Percentiles rank a stretch among this genome's conserved stretches.
phyloP scores from a whole-genome alignment of 2,113 vertebrate species.

The Brachypodius melanocephalos region DNA sequence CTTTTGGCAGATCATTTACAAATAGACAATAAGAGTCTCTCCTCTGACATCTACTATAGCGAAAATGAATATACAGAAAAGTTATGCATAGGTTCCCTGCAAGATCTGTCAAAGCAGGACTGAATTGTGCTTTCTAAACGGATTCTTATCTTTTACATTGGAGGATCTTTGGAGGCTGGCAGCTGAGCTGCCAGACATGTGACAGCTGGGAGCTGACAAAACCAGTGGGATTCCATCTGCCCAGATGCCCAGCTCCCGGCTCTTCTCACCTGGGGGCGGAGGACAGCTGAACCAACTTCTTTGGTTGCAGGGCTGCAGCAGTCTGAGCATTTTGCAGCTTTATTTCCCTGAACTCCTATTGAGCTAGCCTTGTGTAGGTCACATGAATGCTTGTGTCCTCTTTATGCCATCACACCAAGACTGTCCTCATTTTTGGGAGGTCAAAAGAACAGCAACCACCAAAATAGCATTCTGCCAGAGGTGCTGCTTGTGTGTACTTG shows the following conservation, averaged over 20 bases:
- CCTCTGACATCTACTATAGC: background rate
- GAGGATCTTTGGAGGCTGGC: background rate
- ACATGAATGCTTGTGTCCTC: background rate
- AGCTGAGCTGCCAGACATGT: background rate
- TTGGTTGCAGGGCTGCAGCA: background rate
- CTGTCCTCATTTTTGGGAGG: rapidly evolving
- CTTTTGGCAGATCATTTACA: background rate
- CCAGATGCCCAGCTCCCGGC: background rate
- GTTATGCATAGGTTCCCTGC: background rate
- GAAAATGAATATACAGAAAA: background rate
- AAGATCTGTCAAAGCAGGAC: background rate
- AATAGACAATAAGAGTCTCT: background rate
- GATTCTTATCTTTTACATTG: background rate
- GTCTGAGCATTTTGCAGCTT: background rate
- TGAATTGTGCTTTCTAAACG: background rate
- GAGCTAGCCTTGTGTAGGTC: background rate
- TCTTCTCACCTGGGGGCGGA: background rate
- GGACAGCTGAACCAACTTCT: background rate
- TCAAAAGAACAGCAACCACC: background rate
- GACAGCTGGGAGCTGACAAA: background rate
- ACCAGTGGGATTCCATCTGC: background rate
- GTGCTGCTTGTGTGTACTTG: background rate
- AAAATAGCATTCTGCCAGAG: background rate
- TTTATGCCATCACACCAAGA: background rate
- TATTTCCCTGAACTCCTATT: background rate